These are phyloP conservation scores for Scaptomyza polygonia DNA, from an alignment of 2,888 invertebrate species.

Conservation along the genomic window DNA sequence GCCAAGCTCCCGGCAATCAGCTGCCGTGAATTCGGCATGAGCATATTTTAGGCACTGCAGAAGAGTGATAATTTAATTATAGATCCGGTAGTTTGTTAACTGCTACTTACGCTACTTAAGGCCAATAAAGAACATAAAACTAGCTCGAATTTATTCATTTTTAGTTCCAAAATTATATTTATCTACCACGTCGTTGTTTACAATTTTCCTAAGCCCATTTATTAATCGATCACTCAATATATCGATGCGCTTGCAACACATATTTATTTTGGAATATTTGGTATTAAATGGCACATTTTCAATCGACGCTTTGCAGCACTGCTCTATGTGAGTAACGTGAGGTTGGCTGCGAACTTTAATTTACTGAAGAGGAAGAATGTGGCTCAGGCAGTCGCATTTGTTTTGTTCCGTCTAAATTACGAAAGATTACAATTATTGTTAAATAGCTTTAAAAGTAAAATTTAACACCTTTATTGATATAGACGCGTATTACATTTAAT, in stretches of 20 bases:
- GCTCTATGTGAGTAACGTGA: slow-evolving; percentile 9
- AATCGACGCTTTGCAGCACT: slow-evolving; percentile 2
- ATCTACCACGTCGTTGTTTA: slow-evolving; percentile 72
- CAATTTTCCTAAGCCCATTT: slow-evolving; percentile 35
- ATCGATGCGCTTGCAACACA: background rate
- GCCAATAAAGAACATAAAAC: slow-evolving; percentile 40
- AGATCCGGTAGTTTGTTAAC: fast-evolving
- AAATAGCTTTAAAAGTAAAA: slow-evolving; percentile 19
- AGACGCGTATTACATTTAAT: slow-evolving; percentile 21
- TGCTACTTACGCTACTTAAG: slow-evolving; percentile 43
- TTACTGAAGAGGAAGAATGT: slow-evolving; percentile 55
- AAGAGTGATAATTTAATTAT: background rate
- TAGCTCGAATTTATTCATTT: slow-evolving; percentile 40
- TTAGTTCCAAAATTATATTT: slow-evolving; percentile 40
- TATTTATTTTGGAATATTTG: background rate
- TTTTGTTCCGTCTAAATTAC: slow-evolving; percentile 55
- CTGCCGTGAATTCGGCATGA: slow-evolving; percentile 88
- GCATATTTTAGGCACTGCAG: slow-evolving; percentile 37
- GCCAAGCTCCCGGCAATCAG: slow-evolving; percentile 93
- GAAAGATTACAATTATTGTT: slow-evolving; percentile 15
- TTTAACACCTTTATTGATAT: slow-evolving; percentile 29
- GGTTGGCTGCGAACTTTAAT: slow-evolving; percentile 28
- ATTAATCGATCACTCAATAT: slow-evolving; percentile 1
- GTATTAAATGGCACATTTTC: slow-evolving; percentile 26
- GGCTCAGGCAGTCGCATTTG: slow-evolving; percentile 60